phyloP scores from a whole-genome alignment of 2,113 vertebrate genomes.

The Sterrhoptilus dennistouni region DNA sequence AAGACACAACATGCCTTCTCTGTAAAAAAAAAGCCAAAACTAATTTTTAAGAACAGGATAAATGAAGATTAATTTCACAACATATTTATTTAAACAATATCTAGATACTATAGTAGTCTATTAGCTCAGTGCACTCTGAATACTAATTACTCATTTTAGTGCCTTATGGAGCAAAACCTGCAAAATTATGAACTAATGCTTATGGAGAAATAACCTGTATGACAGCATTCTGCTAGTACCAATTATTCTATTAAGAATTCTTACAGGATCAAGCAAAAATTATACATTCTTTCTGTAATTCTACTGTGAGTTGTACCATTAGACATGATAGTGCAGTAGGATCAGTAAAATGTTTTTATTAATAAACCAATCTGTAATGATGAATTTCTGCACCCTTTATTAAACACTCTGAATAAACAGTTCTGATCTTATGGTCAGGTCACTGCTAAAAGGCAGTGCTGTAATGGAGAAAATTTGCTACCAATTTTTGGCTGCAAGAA shows the following conservation, averaged over 20 bases:
- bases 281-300: not conserved
- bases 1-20: not conserved
- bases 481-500: not conserved
- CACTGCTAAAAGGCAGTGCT: not conserved
- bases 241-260: not conserved
- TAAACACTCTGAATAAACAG: not conserved
- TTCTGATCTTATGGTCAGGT: not conserved
- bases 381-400: not conserved
- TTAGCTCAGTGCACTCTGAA: not conserved
- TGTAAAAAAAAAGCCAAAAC: not conserved
- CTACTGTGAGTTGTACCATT: not conserved
- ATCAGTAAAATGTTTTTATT: not conserved
- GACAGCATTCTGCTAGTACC: not conserved
- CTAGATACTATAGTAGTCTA: not conserved
- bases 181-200: not conserved
- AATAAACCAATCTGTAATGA: not conserved
- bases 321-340: not conserved
- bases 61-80: not conserved
- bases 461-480: not conserved
- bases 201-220: not conserved
- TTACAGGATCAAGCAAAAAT: not conserved
- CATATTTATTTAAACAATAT: not conserved
- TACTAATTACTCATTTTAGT: not conserved
- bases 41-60: not conserved
- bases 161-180: not conserved